phyloP scores from a whole-genome alignment of 2,888 invertebrate species.

The Rhagonycha lutea region DNA sequence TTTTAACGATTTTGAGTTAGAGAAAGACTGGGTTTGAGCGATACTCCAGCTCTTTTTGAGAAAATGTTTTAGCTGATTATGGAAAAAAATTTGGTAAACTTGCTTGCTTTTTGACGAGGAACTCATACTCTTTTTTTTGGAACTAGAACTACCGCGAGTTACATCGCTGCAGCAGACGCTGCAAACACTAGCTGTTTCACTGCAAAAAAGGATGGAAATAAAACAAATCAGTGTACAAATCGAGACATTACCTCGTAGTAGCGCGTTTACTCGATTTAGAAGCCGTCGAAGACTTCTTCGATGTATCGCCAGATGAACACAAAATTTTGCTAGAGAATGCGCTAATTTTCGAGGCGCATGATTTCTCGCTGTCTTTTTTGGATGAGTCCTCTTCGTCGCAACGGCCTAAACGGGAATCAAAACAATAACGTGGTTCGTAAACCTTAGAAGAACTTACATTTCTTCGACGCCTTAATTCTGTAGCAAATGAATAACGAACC shows the following conservation, averaged over 20 bases:
- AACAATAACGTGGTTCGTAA: neutral
- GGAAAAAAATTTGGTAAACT: neutral
- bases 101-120: neutral
- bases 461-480: slow-evolving; percentile 17
- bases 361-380: neutral
- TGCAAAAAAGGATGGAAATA: neutral
- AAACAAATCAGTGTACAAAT: neutral
- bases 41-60: no score
- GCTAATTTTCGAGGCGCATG: neutral
- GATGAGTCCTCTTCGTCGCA: neutral
- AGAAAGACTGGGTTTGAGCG: no score
- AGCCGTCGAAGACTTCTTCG: neutral
- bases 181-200: neutral
- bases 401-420: neutral
- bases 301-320: neutral
- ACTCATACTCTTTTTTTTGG: neutral
- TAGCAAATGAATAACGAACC: slow-evolving; percentile 51
- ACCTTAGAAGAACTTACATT: neutral
- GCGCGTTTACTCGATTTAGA: neutral
- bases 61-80: no score
- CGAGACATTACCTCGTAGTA: neutral
- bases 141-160: neutral
- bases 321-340: neutral
- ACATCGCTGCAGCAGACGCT: neutral
- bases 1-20: no score